phyloP scores from a whole-genome alignment of 2,113 vertebrate genomes.

The Solea solea region DNA sequence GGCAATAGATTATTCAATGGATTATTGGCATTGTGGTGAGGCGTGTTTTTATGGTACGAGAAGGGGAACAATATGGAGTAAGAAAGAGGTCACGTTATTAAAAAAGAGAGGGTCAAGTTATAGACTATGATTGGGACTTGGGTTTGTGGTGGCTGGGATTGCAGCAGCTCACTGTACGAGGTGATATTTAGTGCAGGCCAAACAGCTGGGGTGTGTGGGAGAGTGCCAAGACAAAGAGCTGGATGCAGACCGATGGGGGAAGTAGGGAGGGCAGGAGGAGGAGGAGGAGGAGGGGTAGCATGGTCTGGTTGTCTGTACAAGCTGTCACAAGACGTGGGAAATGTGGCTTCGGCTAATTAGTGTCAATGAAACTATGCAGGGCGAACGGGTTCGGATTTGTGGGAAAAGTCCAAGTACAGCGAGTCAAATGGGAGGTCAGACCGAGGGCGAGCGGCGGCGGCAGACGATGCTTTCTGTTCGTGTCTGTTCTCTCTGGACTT shows the following conservation, averaged over 20 bases:
- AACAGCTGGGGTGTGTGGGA: constrained; percentile 68
- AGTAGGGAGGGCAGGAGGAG: background rate
- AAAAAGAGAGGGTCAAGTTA: background rate
- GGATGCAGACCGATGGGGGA: constrained; percentile 17
- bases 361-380: constrained; percentile 54
- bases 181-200: constrained; percentile 65
- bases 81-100: background rate
- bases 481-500: background rate
- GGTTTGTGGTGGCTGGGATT: constrained; percentile 31
- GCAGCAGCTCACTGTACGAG: constrained; percentile 32
- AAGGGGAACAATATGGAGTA: background rate
- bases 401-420: constrained; percentile 53
- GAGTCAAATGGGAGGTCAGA: constrained; percentile 53
- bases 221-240: constrained; percentile 54
- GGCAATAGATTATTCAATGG: too few relatives aligned
- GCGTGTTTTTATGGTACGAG: background rate
- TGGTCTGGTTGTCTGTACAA: constrained; percentile 48
- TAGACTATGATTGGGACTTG: background rate
- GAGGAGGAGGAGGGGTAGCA: background rate
- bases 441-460: background rate
- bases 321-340: constrained; percentile 66
- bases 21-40: too few relatives aligned
- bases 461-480: background rate
- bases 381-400: constrained; percentile 27
- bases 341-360: constrained; percentile 57